Evolutionary conservation across 2,113 vertebrate genomes (phyloP), one percentile per base, ranked within the genome.

Genomic region (Xiphorhynchus elegans): DNA sequence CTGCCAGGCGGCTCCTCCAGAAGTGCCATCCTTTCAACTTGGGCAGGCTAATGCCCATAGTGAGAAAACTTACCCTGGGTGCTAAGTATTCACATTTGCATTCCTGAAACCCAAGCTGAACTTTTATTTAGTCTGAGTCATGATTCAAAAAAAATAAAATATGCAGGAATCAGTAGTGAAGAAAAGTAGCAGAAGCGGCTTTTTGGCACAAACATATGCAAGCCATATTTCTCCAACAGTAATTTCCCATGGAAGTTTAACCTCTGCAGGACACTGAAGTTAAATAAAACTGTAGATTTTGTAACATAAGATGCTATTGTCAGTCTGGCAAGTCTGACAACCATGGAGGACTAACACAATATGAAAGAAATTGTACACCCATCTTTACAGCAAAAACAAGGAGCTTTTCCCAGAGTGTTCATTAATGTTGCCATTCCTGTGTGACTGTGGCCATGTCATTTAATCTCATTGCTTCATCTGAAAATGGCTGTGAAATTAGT

Each of bases 391-490:
- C 15, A 58, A 52, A 50, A 37, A 1, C 17, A 44, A 75, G 86
- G 44, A 73, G 50, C 33, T 63, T 55, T 82, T 95, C 66, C 67
- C 87, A 70, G 87, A 78, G 59, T 17, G 29, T 3, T 11, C 19
- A 15, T 50, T 64, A 76, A 39, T 31, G 49, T 29, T 92, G 69
- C 77, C 63, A 49, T 60, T 35, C 42, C 59, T 85, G 33, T 91
- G 89, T 91, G 89, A 73, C 81, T 55, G 2, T 44, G 67, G 79
- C 88, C 37, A 11, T 93, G 92, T 94, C 84, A 77, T 42, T 94
- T 95, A 89, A 95, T 93, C 94, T 91, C 50, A n/a, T 79, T 91
- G 91, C 91, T 66, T 79, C 91, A 66, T 90, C 88, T 69, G 87
- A 50, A 94, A 93, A 90, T 23, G 88, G 56, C 64, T 87, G 86